phyloP scores from a whole-genome alignment of 2,888 invertebrate species.

The Eupithecia inturbata region DNA sequence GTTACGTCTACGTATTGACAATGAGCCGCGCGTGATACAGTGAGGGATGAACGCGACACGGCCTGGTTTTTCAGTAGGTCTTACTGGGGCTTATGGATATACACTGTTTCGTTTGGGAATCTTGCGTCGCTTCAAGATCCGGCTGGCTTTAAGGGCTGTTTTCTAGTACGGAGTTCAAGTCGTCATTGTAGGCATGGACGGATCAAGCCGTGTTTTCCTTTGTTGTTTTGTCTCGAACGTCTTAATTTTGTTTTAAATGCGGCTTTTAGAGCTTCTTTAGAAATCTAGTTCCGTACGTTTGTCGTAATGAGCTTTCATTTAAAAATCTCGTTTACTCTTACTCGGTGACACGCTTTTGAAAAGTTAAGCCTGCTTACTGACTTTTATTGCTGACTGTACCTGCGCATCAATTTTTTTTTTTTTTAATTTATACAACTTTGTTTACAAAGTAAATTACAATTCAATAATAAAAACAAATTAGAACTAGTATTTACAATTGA shows the following conservation, averaged over 20 bases:
- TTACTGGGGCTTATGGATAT: slow-evolving; percentile 46
- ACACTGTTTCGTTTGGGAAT: slow-evolving; percentile 43
- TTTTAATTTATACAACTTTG: no score
- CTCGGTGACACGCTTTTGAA: not conserved
- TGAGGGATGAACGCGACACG: slow-evolving; percentile 47
- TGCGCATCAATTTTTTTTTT: no score
- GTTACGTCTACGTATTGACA: slow-evolving; percentile 70
- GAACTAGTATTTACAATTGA: no score
- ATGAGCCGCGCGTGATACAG: slow-evolving; percentile 64
- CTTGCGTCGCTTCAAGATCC: slow-evolving; percentile 38
- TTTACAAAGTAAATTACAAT: no score
- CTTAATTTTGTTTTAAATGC: not conserved
- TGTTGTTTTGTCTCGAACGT: not conserved
- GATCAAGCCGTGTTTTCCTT: not conserved
- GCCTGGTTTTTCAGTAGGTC: slow-evolving; percentile 43
- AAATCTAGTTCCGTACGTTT: not conserved
- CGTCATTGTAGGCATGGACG: not conserved
- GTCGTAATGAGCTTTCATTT: not conserved
- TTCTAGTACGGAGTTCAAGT: slow-evolving; percentile 1
- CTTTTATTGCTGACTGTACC: not conserved
- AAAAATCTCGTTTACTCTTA: not conserved
- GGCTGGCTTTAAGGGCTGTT: slow-evolving; percentile 15
- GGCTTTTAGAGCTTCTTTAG: not conserved
- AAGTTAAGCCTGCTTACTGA: not conserved
- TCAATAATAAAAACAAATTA: no score